Conservation (phyloP, 2,888 invertebrate genomes). For the Urechis unicinctus region DNA sequence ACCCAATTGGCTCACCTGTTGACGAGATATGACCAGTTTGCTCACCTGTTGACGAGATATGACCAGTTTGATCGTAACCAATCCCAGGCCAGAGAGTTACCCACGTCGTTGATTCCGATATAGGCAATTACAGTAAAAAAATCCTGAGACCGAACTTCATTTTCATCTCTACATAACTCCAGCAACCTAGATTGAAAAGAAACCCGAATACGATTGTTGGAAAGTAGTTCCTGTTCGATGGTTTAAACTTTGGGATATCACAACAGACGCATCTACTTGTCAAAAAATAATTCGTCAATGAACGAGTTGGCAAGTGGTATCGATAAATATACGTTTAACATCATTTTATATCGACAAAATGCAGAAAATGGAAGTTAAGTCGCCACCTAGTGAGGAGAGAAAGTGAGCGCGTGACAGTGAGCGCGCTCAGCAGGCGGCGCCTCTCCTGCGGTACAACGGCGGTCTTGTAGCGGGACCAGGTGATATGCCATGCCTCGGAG, state of each 20-base stretch:
- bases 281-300: too few species aligned
- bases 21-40: constrained; percentile 62
- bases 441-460: constrained; percentile 77
- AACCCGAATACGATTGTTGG: too few species aligned
- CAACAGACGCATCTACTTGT: too few species aligned
- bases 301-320: not conserved
- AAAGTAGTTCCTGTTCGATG: too few species aligned
- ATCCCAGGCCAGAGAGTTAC: constrained; percentile 73
- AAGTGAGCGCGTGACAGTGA: constrained; percentile 64
- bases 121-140: constrained; percentile 66
- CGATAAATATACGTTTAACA: too few species aligned
- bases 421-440: constrained; percentile 64
- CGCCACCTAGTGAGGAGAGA: constrained; percentile 65
- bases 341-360: too few species aligned
- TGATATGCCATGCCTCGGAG: constrained; percentile 65
- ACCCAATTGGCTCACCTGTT: constrained; percentile 52
- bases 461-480: constrained; percentile 65
- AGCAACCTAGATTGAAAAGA: constrained; percentile 59
- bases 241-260: too few species aligned
- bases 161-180: constrained; percentile 66
- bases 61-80: constrained; percentile 75
- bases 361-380: too few species aligned
- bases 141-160: constrained; percentile 74
- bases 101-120: constrained; percentile 68
- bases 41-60: constrained; percentile 58